Evolutionary conservation across 2,113 vertebrate genomes (phyloP), one percentile per base, ranked within the genome.

Genomic region (Gallinago media): DNA sequence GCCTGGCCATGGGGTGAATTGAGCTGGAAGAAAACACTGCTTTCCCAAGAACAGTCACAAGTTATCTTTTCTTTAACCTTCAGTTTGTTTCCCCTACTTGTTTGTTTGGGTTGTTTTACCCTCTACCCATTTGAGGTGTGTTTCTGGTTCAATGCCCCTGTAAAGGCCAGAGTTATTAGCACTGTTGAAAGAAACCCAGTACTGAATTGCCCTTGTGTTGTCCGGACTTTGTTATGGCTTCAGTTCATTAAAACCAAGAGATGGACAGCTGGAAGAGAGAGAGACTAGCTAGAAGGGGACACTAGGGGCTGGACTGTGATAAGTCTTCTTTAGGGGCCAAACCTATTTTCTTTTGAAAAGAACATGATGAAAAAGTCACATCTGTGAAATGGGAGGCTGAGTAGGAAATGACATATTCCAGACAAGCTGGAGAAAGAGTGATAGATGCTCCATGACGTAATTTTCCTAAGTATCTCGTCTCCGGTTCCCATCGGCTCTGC

Each of bases 41-140:
- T 70, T 96, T 98, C 96, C 95, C 92, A 89, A 40, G 92, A 89
- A 94, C 71, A 74, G 72, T 70, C 88, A 58, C 50, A 85, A 75
- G 80, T 96, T 96, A 97, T 98, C 96, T 97, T 96, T 95, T 77
- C 73, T 96, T 95, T 95, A 96, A 94, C 96, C 96, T 97, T 68
- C 61, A 88, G 96, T 97, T 98, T 98, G 92, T 98, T 98, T 98
- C 85, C 84, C 93, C 72, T 95, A 65, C 97, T 98, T 98, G 97
- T 98, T 97, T 98, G 97, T 98, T 97, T 96, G 96, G 62, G 92
- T 97, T 97, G 91, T 97, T 97, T 97, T 97, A 98, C 97, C 96
- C 95, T 96, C 96, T 98, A 83, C 96, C 92, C 96, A 97, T 97
- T 91, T 96, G 93, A 97, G 95, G 80, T 97, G 73, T 68, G 89